Conservation (phyloP, 2,113 vertebrate genomes). For the Rafetus swinhoei region DNA sequence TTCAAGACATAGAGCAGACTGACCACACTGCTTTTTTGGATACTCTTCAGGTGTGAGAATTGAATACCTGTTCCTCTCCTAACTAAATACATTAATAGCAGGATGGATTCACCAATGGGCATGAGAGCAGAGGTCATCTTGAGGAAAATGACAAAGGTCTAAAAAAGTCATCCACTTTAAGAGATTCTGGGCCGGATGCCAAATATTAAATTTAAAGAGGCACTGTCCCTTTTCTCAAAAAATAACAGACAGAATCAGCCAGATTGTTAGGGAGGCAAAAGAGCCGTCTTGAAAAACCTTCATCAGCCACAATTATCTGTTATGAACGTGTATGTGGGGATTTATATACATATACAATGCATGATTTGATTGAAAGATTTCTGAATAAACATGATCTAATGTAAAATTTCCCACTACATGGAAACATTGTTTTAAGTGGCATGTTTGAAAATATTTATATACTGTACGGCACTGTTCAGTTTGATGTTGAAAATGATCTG, state of each 20-base stretch:
- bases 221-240: conserved; percentile 32
- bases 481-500: not conserved
- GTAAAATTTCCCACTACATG: conserved; percentile 8
- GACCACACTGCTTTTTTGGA: not conserved
- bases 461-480: not conserved
- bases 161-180: conserved; percentile 71
- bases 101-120: conserved; percentile 58
- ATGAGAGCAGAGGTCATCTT: conserved; percentile 73
- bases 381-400: conserved; percentile 46
- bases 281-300: conserved; percentile 24
- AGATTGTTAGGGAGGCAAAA: conserved; percentile 32
- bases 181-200: conserved; percentile 73
- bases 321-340: not conserved
- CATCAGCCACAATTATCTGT: not conserved
- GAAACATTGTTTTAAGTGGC: not conserved
- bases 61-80: not conserved
- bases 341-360: not conserved
- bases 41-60: conserved; percentile 61
- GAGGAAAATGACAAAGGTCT: conserved; percentile 76
- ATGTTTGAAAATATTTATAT: rapidly evolving
- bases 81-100: conserved; percentile 54
- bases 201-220: conserved; percentile 76
- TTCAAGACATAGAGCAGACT: conserved; percentile 5
- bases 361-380: conserved; percentile 56
- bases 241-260: conserved; percentile 55